A percentile compares a stretch with the other conserved stretches of the same genome.
Evolutionary conservation across 2,113 vertebrate genomes (phyloP).

Genomic region (Nematolebias whitei): DNA sequence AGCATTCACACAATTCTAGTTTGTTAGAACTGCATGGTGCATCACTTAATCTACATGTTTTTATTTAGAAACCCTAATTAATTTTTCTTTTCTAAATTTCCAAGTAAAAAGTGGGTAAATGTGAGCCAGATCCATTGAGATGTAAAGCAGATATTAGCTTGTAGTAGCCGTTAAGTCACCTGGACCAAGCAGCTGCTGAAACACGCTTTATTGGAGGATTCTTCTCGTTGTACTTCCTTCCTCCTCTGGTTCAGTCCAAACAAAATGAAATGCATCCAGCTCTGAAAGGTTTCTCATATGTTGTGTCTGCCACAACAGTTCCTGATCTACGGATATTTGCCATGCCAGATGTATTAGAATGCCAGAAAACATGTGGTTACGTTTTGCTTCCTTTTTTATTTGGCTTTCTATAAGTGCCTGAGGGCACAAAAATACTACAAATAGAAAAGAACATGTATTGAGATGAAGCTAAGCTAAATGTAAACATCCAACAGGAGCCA

Average conservation of each 20-base stretch:
- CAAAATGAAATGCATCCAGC: not conserved
- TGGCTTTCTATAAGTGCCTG: not conserved
- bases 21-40: too few species aligned
- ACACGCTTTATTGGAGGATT: not conserved
- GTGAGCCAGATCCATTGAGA: too few species aligned
- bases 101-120: too few species aligned
- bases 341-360: not conserved
- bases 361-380: not conserved
- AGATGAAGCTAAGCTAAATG: slow-evolving; percentile 9
- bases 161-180: slow-evolving; percentile 4
- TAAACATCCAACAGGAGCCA: slow-evolving; percentile 1
- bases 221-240: slow-evolving; percentile 38
- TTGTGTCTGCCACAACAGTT: not conserved
- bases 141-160: too few species aligned
- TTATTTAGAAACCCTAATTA: too few species aligned
- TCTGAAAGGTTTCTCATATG: slow-evolving; percentile 1
- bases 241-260: slow-evolving; percentile 1
- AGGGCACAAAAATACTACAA: too few species aligned
- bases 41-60: too few species aligned
- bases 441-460: not conserved
- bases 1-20: not conserved
- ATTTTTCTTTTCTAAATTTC: too few species aligned
- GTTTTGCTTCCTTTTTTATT: not conserved
- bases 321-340: not conserved
- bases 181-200: not conserved